Percentiles rank a stretch among this genome's conserved stretches.
Conservation (phyloP, 2,797 vertebrate genomes). For the Vespertilio murinus region DNA sequence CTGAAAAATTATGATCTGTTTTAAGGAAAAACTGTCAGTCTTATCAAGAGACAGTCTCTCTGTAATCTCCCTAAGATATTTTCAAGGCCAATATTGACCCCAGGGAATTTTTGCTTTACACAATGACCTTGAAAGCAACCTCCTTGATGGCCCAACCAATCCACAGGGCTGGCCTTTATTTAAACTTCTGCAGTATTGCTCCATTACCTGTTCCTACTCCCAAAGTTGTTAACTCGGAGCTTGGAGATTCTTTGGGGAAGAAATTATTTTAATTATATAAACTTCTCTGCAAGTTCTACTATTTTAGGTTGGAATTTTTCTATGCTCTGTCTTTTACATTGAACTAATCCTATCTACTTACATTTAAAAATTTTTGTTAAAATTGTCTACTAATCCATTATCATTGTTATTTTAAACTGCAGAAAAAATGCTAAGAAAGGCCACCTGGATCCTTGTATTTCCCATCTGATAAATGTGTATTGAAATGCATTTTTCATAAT, state of each 20-base stretch:
- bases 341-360: background rate
- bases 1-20: conserved; percentile 2
- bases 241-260: conserved; percentile 9
- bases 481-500: background rate
- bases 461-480: background rate
- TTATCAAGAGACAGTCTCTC: background rate
- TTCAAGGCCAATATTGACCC: background rate
- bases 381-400: background rate
- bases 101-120: background rate
- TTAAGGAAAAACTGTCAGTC: background rate
- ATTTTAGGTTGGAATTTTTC: background rate
- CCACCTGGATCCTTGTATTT: background rate
- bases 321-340: background rate
- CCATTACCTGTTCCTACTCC: background rate
- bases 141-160: background rate
- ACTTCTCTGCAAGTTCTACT: background rate
- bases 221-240: background rate
- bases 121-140: background rate
- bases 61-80: background rate
- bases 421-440: background rate
- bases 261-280: conserved; percentile 20
- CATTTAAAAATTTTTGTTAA: background rate
- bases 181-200: background rate
- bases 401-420: background rate
- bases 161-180: background rate